Percentiles rank a stretch among this genome's conserved stretches.
Evolutionary conservation across 2,797 vertebrate genomes (phyloP).

Genomic region (Synaphobranchus kaupii): DNA sequence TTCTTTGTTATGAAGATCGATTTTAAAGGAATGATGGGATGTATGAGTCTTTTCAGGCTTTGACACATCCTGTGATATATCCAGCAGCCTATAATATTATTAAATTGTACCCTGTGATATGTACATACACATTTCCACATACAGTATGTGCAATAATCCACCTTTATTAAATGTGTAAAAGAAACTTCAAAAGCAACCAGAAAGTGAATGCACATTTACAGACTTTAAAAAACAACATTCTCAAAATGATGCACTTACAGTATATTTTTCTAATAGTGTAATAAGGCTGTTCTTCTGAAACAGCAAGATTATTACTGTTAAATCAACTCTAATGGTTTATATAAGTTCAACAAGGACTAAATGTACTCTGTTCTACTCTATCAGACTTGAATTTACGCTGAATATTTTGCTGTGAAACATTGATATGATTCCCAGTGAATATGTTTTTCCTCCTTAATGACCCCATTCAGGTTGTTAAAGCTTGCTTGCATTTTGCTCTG

Average conservation of each 20-base stretch:
- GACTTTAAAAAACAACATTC: not conserved
- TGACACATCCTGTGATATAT: not conserved
- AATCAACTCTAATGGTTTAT: too few species aligned
- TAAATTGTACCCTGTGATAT: not conserved
- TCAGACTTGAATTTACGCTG: too few species aligned
- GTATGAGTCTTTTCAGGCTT: not conserved
- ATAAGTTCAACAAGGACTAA: too few species aligned
- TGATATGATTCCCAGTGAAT: too few species aligned
- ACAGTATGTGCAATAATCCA: not conserved
- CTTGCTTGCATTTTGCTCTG: too few species aligned
- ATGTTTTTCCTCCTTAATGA: too few species aligned
- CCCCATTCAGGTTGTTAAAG: too few species aligned
- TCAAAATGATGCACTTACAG: not conserved
- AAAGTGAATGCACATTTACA: too few species aligned
- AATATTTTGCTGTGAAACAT: too few species aligned
- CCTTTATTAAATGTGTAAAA: not conserved
- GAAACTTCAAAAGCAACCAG: too few species aligned
- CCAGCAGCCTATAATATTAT: not conserved
- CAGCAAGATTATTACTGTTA: too few species aligned
- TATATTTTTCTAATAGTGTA: not conserved
- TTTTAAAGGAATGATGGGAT: not conserved
- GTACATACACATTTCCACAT: not conserved
- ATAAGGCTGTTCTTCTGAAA: not conserved
- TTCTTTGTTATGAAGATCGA: not conserved
- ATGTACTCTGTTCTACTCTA: too few species aligned